Evolutionary conservation across 2,797 vertebrate species (phyloP), one percentile per base, ranked within the genome.

Genomic region (Eremophila alpestris): DNA sequence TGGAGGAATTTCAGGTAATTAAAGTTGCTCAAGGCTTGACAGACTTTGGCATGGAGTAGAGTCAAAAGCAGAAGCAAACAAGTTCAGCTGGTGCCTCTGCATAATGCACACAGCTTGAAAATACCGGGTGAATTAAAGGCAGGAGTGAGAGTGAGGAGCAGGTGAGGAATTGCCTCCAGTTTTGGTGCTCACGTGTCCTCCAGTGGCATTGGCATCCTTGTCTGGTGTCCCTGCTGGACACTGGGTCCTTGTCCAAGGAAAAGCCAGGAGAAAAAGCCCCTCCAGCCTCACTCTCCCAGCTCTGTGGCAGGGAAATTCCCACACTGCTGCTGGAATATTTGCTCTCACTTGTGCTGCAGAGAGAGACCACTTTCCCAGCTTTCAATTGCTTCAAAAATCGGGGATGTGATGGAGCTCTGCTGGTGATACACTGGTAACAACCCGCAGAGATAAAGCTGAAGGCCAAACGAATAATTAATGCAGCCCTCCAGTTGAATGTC

Each of bases 341-440:
- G 16, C 32, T 85, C 56, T 43, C 49, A 5, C 52, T 51, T 26
- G 65, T 79, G 5, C 34, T 74, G 29, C 32, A 58, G 20, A 41
- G 10, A 11, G 9, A 43, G 34, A 21, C 2, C 22, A 7, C 18
- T 77, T 74, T 41, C 29, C 9, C 29, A 74, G 29, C 17, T 73
- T 64, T 14, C 48, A 19, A 1, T 4, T 41, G 48, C 41, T 9
- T 1, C 6, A 18, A 23, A 59, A 56, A 7, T 23, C 1, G 0
- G 7, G 7, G 21, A 6, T 16, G 5, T 41, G 32, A 49, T 24
- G 15, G 29, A n/a, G 34, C 6, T 51, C 8, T 55, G 27, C 32
- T 3, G 19, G 36, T 21, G 59, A 26, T n/a, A 7, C 0, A 0
- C 34, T 26, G 51, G 16, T 52, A 43, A 30, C 9, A 78, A 16